Conservation (phyloP, 2,888 invertebrate genomes). For the Encarsia formosa region DNA sequence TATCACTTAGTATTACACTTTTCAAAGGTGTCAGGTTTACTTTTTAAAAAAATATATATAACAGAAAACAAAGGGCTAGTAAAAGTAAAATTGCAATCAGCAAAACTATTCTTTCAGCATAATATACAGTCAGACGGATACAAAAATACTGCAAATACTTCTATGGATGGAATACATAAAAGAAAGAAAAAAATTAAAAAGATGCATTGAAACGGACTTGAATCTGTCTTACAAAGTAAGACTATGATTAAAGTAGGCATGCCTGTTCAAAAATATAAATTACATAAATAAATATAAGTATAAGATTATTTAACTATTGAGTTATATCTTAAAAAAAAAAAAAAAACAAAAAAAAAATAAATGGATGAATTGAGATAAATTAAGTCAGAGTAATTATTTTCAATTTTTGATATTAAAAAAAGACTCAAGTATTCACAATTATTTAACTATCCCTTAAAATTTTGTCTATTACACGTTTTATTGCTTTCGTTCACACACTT, state of each 20-base stretch:
- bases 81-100: constrained; percentile 2
- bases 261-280: too few species aligned
- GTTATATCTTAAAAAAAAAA: neutral
- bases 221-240: too few species aligned
- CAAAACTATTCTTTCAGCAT: neutral
- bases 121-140: neutral
- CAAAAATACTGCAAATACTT: constrained; percentile 18
- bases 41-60: neutral
- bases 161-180: constrained; percentile 6
- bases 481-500: constrained; percentile 1
- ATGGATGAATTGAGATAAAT: neutral
- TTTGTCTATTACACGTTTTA: neutral
- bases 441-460: neutral
- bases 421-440: neutral
- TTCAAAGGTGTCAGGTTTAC: constrained; percentile 3
- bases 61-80: constrained; percentile 2
- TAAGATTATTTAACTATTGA: constrained; percentile 7
- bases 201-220: too few species aligned
- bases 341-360: neutral
- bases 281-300: too few species aligned
- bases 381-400: neutral
- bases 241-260: too few species aligned
- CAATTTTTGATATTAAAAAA: neutral
- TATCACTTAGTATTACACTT: constrained; percentile 2
- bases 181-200: constrained; percentile 6